These are phyloP conservation scores for Prionchulus punctatus DNA, from an alignment of 2,888 invertebrate species.

Conservation along the genomic window DNA sequence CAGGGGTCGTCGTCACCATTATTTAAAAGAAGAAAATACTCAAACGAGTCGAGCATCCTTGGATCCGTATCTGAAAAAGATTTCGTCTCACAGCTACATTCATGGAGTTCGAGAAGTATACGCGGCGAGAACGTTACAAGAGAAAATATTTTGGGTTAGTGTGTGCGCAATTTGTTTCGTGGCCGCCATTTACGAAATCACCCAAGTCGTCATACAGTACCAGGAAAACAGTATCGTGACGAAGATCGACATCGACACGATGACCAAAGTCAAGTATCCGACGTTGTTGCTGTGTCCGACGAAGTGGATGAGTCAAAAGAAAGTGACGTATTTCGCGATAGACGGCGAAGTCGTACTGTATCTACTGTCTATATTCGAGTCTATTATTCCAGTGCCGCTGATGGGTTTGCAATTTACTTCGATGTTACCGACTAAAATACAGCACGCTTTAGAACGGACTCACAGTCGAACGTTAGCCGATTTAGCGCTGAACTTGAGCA, in stretches of 20 bases:
- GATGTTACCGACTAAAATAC: too few species aligned
- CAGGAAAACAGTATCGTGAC: background rate
- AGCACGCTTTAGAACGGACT: background rate
- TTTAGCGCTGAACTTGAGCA: background rate
- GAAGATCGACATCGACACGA: background rate
- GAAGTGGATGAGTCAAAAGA: background rate
- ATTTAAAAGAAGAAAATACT: too few species aligned
- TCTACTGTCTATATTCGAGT: background rate
- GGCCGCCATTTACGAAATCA: constrained; percentile 1
- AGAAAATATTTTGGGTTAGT: background rate
- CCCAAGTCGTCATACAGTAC: background rate
- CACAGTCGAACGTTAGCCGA: background rate
- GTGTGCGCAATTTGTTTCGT: background rate
- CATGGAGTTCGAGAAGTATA: background rate
- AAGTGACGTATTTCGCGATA: background rate
- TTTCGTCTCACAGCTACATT: background rate
- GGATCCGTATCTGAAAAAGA: background rate
- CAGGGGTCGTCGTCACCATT: too few species aligned
- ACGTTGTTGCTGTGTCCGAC: constrained; percentile 1
- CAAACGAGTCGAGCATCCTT: background rate
- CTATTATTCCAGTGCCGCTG: background rate
- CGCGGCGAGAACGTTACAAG: background rate
- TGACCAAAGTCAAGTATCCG: background rate
- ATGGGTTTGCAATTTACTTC: background rate
- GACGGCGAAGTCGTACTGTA: background rate